These are phyloP conservation scores for Oreochromis tanganicae DNA, from an alignment of 2,113 vertebrate species.

Conservation along the genomic window DNA sequence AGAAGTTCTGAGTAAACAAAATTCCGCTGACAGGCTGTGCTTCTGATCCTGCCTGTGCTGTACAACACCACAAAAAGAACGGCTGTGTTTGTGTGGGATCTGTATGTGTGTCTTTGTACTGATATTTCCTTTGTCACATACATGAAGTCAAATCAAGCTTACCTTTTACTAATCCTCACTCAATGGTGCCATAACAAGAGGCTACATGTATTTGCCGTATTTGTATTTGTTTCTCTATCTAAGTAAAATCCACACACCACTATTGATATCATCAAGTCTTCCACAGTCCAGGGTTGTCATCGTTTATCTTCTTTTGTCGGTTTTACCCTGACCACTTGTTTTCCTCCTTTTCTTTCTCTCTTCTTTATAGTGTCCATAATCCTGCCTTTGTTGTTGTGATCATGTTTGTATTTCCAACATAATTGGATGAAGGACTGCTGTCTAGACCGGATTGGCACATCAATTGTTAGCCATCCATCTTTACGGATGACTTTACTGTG, in stretches of 20 bases:
- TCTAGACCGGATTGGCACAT: slow-evolving; percentile 67
- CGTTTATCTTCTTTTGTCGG: slow-evolving; percentile 48
- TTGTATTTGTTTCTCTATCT: not conserved
- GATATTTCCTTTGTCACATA: not conserved
- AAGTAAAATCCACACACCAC: slow-evolving; percentile 29
- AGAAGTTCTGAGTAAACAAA: not conserved
- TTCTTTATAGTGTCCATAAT: slow-evolving; percentile 60
- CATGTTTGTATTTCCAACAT: slow-evolving; percentile 74
- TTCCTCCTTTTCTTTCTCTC: slow-evolving; percentile 10
- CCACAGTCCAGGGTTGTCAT: slow-evolving; percentile 16
- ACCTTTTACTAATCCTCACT: not conserved
- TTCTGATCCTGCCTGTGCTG: not conserved
- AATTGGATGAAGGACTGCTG: slow-evolving; percentile 69
- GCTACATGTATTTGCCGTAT: slow-evolving; percentile 10
- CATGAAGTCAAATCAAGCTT: not conserved
- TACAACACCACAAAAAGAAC: not conserved
- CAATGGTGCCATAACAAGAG: not conserved
- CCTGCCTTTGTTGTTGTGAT: slow-evolving; percentile 70
- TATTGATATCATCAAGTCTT: slow-evolving; percentile 46
- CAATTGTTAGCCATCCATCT: slow-evolving; percentile 67
- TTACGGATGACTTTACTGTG: slow-evolving; percentile 50
- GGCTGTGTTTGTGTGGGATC: not conserved
- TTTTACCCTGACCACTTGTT: slow-evolving; percentile 54
- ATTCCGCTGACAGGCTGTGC: not conserved
- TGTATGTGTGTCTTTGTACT: not conserved